Evolutionary conservation across 2,797 vertebrate species (phyloP), one percentile per base, ranked within the genome.

Genomic region (Benthosema pterotum): DNA sequence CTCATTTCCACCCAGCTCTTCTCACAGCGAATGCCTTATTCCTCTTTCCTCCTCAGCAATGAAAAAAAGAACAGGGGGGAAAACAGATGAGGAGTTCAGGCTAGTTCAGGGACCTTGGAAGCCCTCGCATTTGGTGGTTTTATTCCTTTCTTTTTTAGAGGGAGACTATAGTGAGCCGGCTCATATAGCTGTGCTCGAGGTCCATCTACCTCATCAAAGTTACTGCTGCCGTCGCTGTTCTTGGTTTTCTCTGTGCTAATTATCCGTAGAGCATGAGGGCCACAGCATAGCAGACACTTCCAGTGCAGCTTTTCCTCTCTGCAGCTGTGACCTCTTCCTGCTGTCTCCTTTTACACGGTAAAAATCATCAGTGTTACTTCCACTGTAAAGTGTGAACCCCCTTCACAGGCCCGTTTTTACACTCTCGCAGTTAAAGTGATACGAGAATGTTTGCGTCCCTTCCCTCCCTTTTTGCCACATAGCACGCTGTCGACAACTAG

Each of bases 1-100:
- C 87, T 87, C 82, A 84, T 89, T 92, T 91, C 83, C 83, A 87
- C 82, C 32, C 63, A 67, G 75, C 87, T 90, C 87, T 88, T 78
- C 78, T 87, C 78, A 74, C 76, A 89, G 88, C 79, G 87, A 88
- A 87, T 74, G 79, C 78, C 81, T 85, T 69, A 79, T 72, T 65
- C 69, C 32, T 38, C 28, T 75, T 83, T 87, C 71, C 78, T 80
- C 66, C 71, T 61, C 65, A 65, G 67, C 82, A 82, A 83, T 74
- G 58, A 74, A 78, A 78, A 78, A 78, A 52, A 78, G 80, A 75
- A 52, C 42, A 69, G 75, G 14, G 59, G 56, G 65, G 66, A 67
- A 56, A 60, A 61, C 61, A 71, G 49, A 60, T 67, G 63, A 49
- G 58, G 47, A 50, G 54, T 90, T 80, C 72, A 82, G 83, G 69